A percentile compares a stretch with the other conserved stretches of the same genome.
phyloP scores from a whole-genome alignment of 2,888 invertebrate genomes.

The Ornithoptera alexandrae region DNA sequence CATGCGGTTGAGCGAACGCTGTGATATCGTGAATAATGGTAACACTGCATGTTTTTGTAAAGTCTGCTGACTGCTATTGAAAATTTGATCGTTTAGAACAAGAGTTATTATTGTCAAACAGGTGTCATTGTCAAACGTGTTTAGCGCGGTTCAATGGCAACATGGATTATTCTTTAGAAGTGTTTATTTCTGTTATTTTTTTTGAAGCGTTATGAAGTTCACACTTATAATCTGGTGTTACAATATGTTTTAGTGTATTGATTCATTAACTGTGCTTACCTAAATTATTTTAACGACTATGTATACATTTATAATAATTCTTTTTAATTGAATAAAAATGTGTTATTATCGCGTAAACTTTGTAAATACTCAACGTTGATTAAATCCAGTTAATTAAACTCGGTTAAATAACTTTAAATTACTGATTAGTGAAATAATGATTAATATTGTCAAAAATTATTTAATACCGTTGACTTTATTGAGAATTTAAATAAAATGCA shows the following conservation, averaged over 20 bases:
- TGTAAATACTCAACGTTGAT: neutral
- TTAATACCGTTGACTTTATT: neutral
- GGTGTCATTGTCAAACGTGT: constrained; percentile 31
- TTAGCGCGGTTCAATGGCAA: constrained; percentile 24
- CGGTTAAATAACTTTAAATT: neutral
- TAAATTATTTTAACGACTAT: neutral
- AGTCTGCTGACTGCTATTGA: neutral
- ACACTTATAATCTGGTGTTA: neutral
- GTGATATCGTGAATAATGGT: neutral
- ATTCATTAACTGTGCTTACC: neutral
- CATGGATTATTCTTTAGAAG: constrained; percentile 8
- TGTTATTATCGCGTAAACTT: neutral
- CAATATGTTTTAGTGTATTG: constrained; percentile 11
- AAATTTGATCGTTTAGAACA: constrained; percentile 1
- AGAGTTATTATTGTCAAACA: constrained; percentile 12
- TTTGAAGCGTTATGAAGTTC: neutral
- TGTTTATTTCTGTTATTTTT: neutral
- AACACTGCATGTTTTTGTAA: neutral
- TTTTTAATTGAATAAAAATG: neutral
- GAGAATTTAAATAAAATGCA: neutral
- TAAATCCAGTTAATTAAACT: no score
- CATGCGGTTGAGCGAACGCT: no score
- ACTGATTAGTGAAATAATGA: neutral
- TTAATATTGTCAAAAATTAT: neutral
- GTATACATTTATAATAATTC: neutral